Evolutionary conservation across 2,113 vertebrate species (phyloP).

Genomic region (Perca schrenkii): DNA sequence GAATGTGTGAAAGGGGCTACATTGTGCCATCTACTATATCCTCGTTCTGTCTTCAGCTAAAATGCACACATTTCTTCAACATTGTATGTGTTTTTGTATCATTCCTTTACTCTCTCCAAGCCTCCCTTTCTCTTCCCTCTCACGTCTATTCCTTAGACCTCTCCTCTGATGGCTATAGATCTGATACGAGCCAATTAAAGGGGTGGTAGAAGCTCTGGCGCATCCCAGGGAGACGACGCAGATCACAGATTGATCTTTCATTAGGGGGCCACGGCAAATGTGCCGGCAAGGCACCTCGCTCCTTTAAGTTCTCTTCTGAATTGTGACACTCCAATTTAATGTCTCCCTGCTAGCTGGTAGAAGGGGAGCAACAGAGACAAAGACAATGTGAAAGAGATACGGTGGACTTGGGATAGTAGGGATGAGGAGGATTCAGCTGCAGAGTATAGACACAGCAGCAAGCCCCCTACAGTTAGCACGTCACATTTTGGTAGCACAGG

Average conservation of each 20-base stretch:
- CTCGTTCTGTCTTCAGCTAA: constrained; percentile 9
- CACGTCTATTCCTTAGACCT: constrained; percentile 44
- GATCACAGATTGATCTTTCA: constrained; percentile 83
- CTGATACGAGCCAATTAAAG: constrained; percentile 79
- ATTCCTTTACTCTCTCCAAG: constrained; percentile 8
- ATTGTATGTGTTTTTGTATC: constrained; percentile 1
- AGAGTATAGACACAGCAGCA: constrained; percentile 1
- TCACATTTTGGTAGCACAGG: background rate
- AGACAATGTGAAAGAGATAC: constrained; percentile 11
- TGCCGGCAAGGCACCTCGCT: constrained; percentile 69
- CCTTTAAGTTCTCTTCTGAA: constrained; percentile 71
- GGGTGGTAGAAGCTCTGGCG: constrained; percentile 54
- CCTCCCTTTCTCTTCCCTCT: constrained; percentile 45
- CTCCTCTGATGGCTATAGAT: constrained; percentile 78
- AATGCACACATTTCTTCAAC: constrained; percentile 23
- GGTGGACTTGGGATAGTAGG: background rate
- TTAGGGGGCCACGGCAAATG: constrained; percentile 70
- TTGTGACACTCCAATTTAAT: constrained; percentile 74
- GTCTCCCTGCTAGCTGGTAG: constrained; percentile 54
- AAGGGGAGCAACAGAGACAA: constrained; percentile 21
- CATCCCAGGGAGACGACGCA: constrained; percentile 65
- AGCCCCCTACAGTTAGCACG: background rate
- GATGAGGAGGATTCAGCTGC: background rate
- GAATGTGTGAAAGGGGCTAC: background rate
- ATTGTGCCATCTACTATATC: background rate